These are phyloP conservation scores for Anguilla marmorata DNA, from an alignment of 2,797 vertebrate species.

Conservation along the genomic window DNA sequence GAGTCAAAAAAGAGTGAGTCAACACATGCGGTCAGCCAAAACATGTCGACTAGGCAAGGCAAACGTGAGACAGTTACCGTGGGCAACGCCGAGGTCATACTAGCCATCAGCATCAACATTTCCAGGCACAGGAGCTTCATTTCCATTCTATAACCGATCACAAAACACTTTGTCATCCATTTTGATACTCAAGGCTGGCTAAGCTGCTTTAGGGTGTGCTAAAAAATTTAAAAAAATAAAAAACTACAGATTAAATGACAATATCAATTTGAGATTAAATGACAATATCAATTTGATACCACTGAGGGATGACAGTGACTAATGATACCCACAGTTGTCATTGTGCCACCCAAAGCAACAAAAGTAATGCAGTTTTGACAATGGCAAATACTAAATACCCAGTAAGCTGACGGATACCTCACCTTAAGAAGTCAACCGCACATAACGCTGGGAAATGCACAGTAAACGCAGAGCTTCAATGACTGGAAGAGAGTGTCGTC, in stretches of 20 bases:
- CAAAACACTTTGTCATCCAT: not conserved
- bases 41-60: slow-evolving; percentile 22
- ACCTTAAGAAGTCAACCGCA: not conserved
- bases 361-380: not conserved
- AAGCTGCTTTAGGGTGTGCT: not conserved
- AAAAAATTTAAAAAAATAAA: not conserved
- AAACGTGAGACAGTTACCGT: not conserved
- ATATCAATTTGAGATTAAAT: not conserved
- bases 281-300: not conserved
- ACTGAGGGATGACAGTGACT: not conserved
- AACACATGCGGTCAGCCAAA: slow-evolving; percentile 15
- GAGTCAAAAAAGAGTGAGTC: slow-evolving; percentile 15
- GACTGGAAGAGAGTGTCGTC: not conserved
- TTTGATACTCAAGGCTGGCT: not conserved
- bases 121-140: slow-evolving; percentile 39
- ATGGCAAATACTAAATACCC: not conserved
- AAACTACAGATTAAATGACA: not conserved
- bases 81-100: slow-evolving; percentile 20
- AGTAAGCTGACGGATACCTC: not conserved
- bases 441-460: not conserved
- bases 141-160: slow-evolving; percentile 52
- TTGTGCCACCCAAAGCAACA: not conserved
- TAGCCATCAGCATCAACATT: slow-evolving; percentile 27
- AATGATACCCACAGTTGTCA: not conserved
- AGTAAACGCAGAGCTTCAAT: not conserved